A percentile compares a stretch with the other conserved stretches of the same genome.
Conservation (phyloP, 64 coral and sea anemone genomes). For the Dendrophyllia cribrosa region DNA sequence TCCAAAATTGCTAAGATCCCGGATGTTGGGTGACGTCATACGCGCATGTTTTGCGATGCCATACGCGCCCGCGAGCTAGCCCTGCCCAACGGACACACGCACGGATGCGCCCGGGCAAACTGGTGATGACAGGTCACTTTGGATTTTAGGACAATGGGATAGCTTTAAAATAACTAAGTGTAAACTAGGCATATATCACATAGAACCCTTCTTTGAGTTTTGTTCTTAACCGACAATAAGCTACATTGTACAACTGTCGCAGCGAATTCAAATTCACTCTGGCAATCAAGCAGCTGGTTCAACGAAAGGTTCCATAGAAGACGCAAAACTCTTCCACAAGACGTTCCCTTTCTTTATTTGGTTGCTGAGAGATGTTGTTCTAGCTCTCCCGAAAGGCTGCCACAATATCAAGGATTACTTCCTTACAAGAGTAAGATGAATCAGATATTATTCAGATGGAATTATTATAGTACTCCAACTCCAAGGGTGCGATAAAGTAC, state of each 20-base stretch:
- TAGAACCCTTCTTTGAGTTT: not conserved
- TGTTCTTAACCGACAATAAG: constrained; percentile 10
- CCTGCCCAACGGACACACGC: too few species aligned
- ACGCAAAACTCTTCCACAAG: constrained; percentile 45
- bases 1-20: too few species aligned
- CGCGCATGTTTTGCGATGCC: too few species aligned
- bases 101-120: too few species aligned
- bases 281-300: not conserved
- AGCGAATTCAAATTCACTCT: constrained; percentile 66
- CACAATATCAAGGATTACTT: constrained; percentile 71
- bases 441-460: not conserved
- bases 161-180: too few species aligned
- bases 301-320: not conserved
- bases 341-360: constrained; percentile 75
- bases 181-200: too few species aligned
- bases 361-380: constrained; percentile 67
- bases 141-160: too few species aligned
- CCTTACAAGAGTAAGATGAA: constrained; percentile 42
- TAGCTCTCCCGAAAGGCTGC: constrained; percentile 51
- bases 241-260: constrained; percentile 65
- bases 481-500: too few species aligned
- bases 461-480: not conserved
- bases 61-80: too few species aligned
- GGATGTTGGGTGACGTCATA: too few species aligned
- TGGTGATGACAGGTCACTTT: too few species aligned